Evolutionary conservation across 2,888 invertebrate species (phyloP).

Genomic region (Cryptosula pallasiana): DNA sequence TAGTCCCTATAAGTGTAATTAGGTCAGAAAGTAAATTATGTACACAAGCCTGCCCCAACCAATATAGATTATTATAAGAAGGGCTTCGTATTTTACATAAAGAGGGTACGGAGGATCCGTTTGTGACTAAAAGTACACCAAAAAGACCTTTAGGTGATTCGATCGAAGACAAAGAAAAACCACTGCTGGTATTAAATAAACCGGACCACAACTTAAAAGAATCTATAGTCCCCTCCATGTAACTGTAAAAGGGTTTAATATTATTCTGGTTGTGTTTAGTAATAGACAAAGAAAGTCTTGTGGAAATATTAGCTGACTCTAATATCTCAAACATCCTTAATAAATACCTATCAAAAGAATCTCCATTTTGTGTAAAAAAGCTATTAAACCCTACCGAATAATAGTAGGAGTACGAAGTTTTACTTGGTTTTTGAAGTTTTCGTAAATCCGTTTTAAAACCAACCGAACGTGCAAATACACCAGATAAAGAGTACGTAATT

Average conservation of each 20-base stretch:
- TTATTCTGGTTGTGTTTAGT: slow-evolving; percentile 25
- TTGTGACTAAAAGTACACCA: slow-evolving; percentile 26
- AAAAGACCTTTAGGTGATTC: slow-evolving; percentile 30
- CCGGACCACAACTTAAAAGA: slow-evolving; percentile 29
- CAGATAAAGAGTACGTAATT: background rate
- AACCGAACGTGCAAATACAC: background rate
- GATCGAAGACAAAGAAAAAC: slow-evolving; percentile 26
- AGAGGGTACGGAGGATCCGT: slow-evolving; percentile 28
- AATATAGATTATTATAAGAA: slow-evolving; percentile 2
- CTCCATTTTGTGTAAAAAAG: slow-evolving; percentile 20
- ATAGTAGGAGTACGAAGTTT: slow-evolving; percentile 21
- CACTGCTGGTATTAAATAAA: slow-evolving; percentile 28
- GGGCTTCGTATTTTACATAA: slow-evolving; percentile 23
- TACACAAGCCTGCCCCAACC: background rate
- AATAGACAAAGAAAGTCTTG: background rate
- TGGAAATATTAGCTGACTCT: slow-evolving; percentile 17
- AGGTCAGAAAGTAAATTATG: slow-evolving; percentile 22
- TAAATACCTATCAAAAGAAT: slow-evolving; percentile 26
- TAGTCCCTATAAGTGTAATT: slow-evolving; percentile 19
- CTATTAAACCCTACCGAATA: slow-evolving; percentile 11
- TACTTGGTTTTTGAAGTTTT: background rate
- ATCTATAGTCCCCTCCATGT: slow-evolving; percentile 28
- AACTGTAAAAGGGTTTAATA: slow-evolving; percentile 27
- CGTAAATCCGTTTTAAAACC: slow-evolving; percentile 12
- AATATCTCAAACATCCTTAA: slow-evolving; percentile 23